Evolutionary conservation across 2,797 vertebrate genomes (phyloP), one percentile per base, ranked within the genome.

Genomic region (Brachyrhaphis roseni): DNA sequence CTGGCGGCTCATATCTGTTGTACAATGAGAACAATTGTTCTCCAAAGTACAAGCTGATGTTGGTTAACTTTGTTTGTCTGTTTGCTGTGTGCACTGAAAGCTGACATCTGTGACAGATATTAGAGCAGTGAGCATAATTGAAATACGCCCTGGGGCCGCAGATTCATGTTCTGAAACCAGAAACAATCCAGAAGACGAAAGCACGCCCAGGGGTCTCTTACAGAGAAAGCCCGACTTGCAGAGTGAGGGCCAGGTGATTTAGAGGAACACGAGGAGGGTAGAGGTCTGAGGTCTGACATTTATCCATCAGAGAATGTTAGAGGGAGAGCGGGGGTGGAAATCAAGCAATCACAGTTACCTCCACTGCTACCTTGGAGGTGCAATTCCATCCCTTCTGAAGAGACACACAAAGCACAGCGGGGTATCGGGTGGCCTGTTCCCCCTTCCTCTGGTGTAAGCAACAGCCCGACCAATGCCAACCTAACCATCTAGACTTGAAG

Each of bases 131-230:
- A 90, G 90, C 87, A 87, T 89, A 90, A 92, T 78, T 91, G 90
- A 93, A 92, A 90, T 64, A 78, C 74, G 80, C 84, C 91, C 81
- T 13, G 31, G 66, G 88, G 89, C 82, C 0, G 12, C 71, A 85
- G 93, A 88, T 83, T 93, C 89, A 76, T 89, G 86, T 92, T 94
- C 92, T 87, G 92, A 92, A 95, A 94, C 89, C 84, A 92, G 90
- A 95, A 80, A 90, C 92, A 23, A 73, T 87, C 86, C 86, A 71
- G 74, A 87, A 89, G 85, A 82, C 64, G 57, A 84, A 66, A 82
- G 72, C 84, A 75, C 10, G 75, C 87, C 89, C 28, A 28, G 79
- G 84, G 88, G 87, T 87, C 86, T 78, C 81, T 72, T 16, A 46
- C 39, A 36, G 75, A 78, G 84, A 81, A 84, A 84, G 86, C 76